Evolutionary conservation across 2,797 vertebrate genomes (phyloP).

Genomic region (Hyperoplus lanceolatus): DNA sequence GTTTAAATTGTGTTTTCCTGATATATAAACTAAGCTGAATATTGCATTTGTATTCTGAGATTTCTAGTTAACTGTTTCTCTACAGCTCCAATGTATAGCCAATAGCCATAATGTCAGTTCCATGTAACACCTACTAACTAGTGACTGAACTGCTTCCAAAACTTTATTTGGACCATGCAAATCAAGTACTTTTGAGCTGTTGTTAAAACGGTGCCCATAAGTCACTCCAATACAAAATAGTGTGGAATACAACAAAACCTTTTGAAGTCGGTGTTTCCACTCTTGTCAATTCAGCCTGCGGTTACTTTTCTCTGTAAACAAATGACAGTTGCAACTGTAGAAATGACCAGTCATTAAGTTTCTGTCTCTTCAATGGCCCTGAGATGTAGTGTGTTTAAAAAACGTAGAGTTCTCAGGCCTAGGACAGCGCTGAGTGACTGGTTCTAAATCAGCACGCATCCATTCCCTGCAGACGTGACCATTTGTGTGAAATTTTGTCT

Average conservation of each 20-base stretch:
- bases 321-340: neutral
- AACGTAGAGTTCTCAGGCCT: neutral
- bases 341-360: neutral
- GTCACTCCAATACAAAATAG: neutral
- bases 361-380: neutral
- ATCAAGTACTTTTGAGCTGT: neutral
- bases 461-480: neutral
- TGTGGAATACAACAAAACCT: neutral
- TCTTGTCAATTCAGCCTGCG: neutral
- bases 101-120: neutral
- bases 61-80: neutral
- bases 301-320: neutral
- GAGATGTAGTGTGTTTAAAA: neutral
- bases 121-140: neutral
- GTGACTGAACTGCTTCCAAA: neutral
- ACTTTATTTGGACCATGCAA: neutral
- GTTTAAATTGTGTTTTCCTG: neutral
- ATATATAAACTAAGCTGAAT: neutral
- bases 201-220: neutral
- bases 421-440: neutral
- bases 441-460: constrained; percentile 1
- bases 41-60: neutral
- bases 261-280: neutral
- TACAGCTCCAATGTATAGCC: no score
- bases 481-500: neutral